Conservation (phyloP, 2,888 invertebrate species). For the Zygaena filipendulae region DNA sequence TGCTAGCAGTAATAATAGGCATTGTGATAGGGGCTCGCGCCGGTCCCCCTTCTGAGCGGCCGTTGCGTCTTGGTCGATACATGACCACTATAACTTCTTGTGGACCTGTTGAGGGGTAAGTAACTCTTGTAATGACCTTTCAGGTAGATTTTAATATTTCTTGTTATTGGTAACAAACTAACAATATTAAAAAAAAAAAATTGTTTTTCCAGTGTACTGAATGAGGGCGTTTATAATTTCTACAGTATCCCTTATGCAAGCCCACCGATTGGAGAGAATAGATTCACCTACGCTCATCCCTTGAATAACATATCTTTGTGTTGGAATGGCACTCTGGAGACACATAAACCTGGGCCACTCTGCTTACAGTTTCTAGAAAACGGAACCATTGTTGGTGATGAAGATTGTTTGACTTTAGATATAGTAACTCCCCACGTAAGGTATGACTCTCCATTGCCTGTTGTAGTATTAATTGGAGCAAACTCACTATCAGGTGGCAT, state of each 20-base stretch:
- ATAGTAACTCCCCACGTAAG: constrained; percentile 84
- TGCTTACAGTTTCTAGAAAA: constrained; percentile 79
- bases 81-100: constrained; percentile 80
- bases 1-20: constrained; percentile 73
- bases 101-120: constrained; percentile 81
- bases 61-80: constrained; percentile 77
- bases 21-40: constrained; percentile 67
- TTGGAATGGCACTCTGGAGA: constrained; percentile 80
- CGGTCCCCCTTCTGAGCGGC: constrained; percentile 63
- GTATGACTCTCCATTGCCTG: constrained; percentile 82
- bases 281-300: constrained; percentile 78
- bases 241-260: constrained; percentile 85
- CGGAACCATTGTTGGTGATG: constrained; percentile 74
- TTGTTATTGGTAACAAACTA: too few species aligned
- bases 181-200: too few species aligned
- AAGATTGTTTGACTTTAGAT: constrained; percentile 86
- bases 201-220: constrained; percentile 67
- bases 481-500: constrained; percentile 82
- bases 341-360: constrained; percentile 73
- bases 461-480: constrained; percentile 84
- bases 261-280: constrained; percentile 74
- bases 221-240: constrained; percentile 83
- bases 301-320: constrained; percentile 76
- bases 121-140: too few species aligned
- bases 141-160: too few species aligned